These are phyloP conservation scores for Vanessa atalanta DNA, from an alignment of 1,140 invertebrate genomes.

Conservation along the genomic window DNA sequence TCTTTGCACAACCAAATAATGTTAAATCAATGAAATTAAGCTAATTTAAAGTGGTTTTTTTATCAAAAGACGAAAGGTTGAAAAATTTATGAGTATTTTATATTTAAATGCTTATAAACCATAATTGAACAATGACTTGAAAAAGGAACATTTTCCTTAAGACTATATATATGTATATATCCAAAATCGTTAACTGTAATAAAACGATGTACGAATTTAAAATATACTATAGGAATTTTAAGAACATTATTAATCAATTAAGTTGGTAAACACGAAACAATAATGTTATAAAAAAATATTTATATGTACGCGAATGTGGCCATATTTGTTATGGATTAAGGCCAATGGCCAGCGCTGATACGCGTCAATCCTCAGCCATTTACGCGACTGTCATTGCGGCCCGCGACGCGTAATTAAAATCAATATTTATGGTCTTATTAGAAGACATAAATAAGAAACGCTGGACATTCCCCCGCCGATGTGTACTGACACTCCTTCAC, in stretches of 20 bases:
- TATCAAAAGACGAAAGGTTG: too few species aligned
- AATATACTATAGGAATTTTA: conserved; percentile 5
- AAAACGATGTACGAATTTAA: background rate
- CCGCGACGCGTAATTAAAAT: conserved; percentile 61
- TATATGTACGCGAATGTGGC: conserved; percentile 25
- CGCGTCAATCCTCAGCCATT: conserved; percentile 53
- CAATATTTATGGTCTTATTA: conserved; percentile 66
- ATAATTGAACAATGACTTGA: background rate
- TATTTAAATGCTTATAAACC: background rate
- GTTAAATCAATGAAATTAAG: too few species aligned
- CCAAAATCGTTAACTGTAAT: background rate
- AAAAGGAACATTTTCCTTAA: background rate
- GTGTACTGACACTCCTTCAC: conserved; percentile 46
- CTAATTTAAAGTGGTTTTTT: too few species aligned
- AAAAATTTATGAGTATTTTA: too few species aligned
- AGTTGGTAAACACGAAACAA: background rate
- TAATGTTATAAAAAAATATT: conserved; percentile 9
- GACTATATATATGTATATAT: too few species aligned
- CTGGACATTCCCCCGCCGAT: conserved; percentile 50
- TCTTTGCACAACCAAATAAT: too few species aligned
- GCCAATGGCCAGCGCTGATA: conserved; percentile 40
- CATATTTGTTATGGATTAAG: conserved; percentile 42
- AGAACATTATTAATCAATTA: conserved; percentile 13
- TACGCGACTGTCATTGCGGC: conserved; percentile 49
- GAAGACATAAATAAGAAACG: conserved; percentile 46